Base-by-base conservation (phyloP, 2,888 invertebrate species). In the Zelleria hepariella region DNA sequence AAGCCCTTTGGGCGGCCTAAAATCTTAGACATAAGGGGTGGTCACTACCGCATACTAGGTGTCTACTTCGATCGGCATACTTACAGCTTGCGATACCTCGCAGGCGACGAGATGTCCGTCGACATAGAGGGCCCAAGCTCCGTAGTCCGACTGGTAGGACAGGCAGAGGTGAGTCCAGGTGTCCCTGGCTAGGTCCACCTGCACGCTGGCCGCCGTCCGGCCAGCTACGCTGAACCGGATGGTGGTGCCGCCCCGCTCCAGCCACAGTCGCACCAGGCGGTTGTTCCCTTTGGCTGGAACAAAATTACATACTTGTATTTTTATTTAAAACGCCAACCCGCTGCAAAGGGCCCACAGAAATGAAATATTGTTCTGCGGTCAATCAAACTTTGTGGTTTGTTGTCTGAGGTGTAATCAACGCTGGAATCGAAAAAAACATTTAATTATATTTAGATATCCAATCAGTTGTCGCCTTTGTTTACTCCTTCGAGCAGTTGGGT, bases 81-180 rank as follows among this genome's bases (percentile, higher is more conserved):
- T 73, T 73, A 86, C 87, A 63, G 64, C 74, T 62, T 73, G 75
- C 18, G 78, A 67, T 8, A 77, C 72, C 63, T 82, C 80, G 60
- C 87, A 88, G 15, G 67, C 80, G 66, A 74, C 71, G 62, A 92
- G 80, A 58, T 85, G 86, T 6, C 92, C 91, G 71, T 93, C 91
- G 48, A 93, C 63, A 75, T 91, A 93, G 5, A 93, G 72, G 27
- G 89, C 90, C 90, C 92, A 93, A 5, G 89, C 87, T n/a, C 91
- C 93, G 56, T 78, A 81, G 59, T 82, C 81, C 0, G 91, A 90
- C 63, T 92, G 91, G 89, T 93, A 93, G 54, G 93, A 92, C 63
- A 92, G 80, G 64, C 93, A 93, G 20, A 93, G 73, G 70, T 93
- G 93, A 56, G 91, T 90, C 93, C 93, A 94, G 5, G 84, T 86